A percentile compares a stretch with the other conserved stretches of the same genome.
Evolutionary conservation across 2,113 vertebrate genomes (phyloP).

Genomic region (Typhlomys cinereus): DNA sequence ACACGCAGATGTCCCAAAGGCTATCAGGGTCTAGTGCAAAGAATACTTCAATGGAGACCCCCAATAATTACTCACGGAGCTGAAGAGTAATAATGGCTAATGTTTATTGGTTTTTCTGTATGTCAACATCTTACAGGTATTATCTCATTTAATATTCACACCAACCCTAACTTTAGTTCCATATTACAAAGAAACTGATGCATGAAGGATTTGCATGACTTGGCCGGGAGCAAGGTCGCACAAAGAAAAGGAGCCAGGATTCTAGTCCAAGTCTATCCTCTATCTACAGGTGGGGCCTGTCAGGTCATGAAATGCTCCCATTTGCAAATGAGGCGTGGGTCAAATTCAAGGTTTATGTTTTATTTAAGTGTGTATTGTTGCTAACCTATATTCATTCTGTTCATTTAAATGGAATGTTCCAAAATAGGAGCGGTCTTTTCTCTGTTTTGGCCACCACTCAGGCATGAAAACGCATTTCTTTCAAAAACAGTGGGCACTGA

Average conservation of each 20-base stretch:
- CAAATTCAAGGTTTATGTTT: neutral
- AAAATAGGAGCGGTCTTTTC: neutral
- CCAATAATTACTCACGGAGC: neutral
- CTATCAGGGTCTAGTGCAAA: neutral
- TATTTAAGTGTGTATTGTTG: neutral
- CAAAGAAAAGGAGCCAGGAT: neutral
- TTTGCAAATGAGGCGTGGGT: neutral
- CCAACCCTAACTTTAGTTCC: neutral
- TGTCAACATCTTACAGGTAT: neutral
- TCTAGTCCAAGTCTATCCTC: neutral
- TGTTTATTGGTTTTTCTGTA: neutral
- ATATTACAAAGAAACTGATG: neutral
- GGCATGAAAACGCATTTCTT: neutral
- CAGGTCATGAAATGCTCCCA: neutral
- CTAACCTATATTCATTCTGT: neutral
- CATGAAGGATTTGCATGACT: neutral
- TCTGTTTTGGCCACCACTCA: neutral
- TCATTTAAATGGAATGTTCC: neutral
- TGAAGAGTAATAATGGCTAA: neutral
- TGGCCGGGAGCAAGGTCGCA: neutral
- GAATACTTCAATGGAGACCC: neutral
- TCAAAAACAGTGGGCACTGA: slow-evolving; percentile 25
- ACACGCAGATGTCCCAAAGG: neutral
- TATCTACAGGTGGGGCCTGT: neutral
- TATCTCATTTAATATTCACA: neutral